Evolutionary conservation across 1,140 invertebrate species (phyloP), one percentile per base, ranked within the genome.

Genomic region (Nixonia krombeini): DNA sequence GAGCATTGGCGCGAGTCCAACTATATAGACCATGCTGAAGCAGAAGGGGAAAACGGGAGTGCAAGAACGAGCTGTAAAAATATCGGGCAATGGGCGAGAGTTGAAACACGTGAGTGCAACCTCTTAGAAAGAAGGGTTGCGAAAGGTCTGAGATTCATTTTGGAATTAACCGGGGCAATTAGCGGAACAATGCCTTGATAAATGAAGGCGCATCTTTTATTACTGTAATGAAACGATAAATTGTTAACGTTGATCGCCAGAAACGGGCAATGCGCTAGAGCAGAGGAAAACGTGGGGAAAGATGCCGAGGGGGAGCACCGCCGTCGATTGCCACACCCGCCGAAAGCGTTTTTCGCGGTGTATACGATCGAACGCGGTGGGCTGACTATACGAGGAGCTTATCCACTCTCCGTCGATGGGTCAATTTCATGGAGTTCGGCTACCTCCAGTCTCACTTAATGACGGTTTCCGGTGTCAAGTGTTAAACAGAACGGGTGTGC

Each of bases 401-500:
- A 57, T 10, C 28, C 25, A 40, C 40, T 23, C 25, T 23, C 6
- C 45, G 45, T 35, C 28, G 16, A 31, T 47, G 15, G 17, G 13
- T 28, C 31, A 29, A 17, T 47, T 47, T 47, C 45, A 10, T 15
- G 49, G 7, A 23, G 45, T 21, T 35, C 28, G 17, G 29, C 31
- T 47, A 35, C 15, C 35, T 47, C 18, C 29, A 13, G 37, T 23
- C 16, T 15, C 47, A 53, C 33, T 49, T 69, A 63, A 69, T 52
- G 49, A 37, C 53, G 25, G 44, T 37, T 62, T 17, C 40, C 40
- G 49, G 53, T 58, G 65, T 63, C 52, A 63, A 63, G 49, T 50
- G 47, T 57, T 57, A 50, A 61, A 51, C 25, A 46, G 41, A 70
- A 57, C 57, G 59, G 61, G 61, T 65, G 67, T 70, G 57, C 56